Conservation (phyloP, 2,888 invertebrate species). For the Habrosyne pyritoides region DNA sequence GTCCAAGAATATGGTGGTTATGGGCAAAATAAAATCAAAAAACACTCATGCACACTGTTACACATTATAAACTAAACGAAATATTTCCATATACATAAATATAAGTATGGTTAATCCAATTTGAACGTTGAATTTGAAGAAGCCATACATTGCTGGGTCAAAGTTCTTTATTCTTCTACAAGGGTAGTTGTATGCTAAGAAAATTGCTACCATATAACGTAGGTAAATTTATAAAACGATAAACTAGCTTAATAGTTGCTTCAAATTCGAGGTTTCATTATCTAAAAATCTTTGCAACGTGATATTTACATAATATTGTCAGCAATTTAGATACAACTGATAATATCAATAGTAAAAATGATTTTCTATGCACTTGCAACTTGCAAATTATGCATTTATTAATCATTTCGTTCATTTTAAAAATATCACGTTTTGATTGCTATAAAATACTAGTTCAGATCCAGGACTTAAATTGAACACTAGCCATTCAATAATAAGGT, state of each 20-base stretch:
- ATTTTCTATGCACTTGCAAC: too few species aligned
- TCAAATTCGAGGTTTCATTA: background rate
- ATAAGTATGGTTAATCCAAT: slow-evolving; percentile 43
- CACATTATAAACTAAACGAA: slow-evolving; percentile 21
- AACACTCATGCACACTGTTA: slow-evolving; percentile 62
- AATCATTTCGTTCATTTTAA: too few species aligned
- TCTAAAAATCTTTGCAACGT: background rate
- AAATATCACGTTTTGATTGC: background rate
- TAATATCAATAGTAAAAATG: background rate
- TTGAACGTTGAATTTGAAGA: slow-evolving; percentile 49
- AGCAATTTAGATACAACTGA: background rate
- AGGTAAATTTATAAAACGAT: background rate
- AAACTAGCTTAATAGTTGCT: background rate
- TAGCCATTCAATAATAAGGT: background rate
- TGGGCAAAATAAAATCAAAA: slow-evolving; percentile 57
- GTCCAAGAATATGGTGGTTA: slow-evolving; percentile 70
- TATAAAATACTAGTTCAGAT: background rate
- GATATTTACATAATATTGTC: background rate
- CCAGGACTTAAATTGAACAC: background rate
- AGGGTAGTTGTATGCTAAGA: background rate
- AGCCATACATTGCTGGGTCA: slow-evolving; percentile 31
- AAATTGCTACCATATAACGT: background rate
- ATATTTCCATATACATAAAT: slow-evolving; percentile 33
- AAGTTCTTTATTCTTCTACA: background rate
- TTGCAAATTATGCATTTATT: background rate